Evolutionary conservation across 1,140 invertebrate genomes (phyloP).

Genomic region (Drosophila cardini): DNA sequence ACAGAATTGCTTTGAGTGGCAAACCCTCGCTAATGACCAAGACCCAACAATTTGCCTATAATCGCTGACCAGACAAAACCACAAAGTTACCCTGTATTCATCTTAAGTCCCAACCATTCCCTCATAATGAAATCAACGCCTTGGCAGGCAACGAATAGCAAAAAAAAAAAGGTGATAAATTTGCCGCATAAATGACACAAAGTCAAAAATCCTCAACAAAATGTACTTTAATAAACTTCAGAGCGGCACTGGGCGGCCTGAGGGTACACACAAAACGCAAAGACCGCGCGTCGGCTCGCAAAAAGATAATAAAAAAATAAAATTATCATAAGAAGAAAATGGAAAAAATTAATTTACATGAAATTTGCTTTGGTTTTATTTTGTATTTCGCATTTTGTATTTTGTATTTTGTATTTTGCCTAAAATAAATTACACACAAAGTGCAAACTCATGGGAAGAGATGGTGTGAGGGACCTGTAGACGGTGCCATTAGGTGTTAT

Average conservation of each 20-base stretch:
- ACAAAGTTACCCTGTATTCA: background rate
- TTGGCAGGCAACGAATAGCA: constrained; percentile 2
- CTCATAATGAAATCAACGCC: constrained; percentile 60
- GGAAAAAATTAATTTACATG: constrained; percentile 68
- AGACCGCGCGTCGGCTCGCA: constrained; percentile 18
- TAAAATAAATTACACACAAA: constrained; percentile 54
- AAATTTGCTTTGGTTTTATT: constrained; percentile 49
- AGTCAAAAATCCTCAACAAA: constrained; percentile 66
- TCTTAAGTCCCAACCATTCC: background rate
- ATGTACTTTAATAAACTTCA: constrained; percentile 59
- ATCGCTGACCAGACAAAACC: constrained; percentile 42
- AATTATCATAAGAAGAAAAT: constrained; percentile 61
- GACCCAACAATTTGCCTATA: constrained; percentile 48
- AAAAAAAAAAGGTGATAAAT: constrained; percentile 61
- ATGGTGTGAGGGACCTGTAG: background rate
- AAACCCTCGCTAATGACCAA: constrained; percentile 50
- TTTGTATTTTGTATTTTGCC: constrained; percentile 31
- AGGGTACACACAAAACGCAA: constrained; percentile 8
- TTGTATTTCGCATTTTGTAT: constrained; percentile 12
- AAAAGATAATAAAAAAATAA: constrained; percentile 60
- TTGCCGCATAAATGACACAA: constrained; percentile 64
- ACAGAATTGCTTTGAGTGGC: constrained; percentile 25
- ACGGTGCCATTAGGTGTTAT: constrained; percentile 47
- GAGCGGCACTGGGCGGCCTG: background rate
- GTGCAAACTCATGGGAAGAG: background rate